These are phyloP conservation scores for Pan troglodytes DNA, from an alignment of 2,113 vertebrate genomes.

Conservation along the genomic window NHGRI_mPanTro3-v2.1_pri NC_072403.2:182105001-182105500, in stretches of 20 bases:
- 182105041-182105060: not conserved
- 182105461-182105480: not conserved
- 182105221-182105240: not conserved
- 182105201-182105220: rapidly evolving
- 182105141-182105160: no score
- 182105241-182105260: not conserved
- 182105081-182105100: not conserved
- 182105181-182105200: not conserved
- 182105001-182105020: rapidly evolving
- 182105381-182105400: no score
- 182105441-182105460: not conserved
- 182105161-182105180: rapidly evolving
- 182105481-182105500: no score
- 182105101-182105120: not conserved
- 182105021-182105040: not conserved
- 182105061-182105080: not conserved
- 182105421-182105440: not conserved
- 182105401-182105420: not conserved
- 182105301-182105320: not conserved
- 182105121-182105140: rapidly evolving
- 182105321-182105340: not conserved
- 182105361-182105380: no score
- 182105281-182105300: not conserved
- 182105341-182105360: no score
- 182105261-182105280: not conserved